phyloP scores from a whole-genome alignment of 2,113 vertebrate genomes.

The Baryphthengus martii region DNA sequence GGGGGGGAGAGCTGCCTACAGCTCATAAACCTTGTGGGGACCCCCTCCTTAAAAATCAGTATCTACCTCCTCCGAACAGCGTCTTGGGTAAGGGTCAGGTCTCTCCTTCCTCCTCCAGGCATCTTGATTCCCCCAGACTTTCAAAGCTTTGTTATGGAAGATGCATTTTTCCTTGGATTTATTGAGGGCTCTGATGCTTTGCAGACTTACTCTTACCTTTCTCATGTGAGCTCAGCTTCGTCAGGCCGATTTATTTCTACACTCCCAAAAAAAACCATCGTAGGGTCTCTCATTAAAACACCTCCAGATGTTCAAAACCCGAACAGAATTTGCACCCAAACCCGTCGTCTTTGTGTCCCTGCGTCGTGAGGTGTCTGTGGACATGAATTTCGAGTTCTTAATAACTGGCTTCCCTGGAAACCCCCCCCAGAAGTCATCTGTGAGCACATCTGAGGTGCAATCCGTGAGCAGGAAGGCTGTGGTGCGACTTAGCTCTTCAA shows the following conservation, averaged over 20 bases:
- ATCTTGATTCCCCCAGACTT: neutral
- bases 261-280: neutral
- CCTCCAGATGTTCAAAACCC: neutral
- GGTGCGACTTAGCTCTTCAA: neutral
- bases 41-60: accelerated
- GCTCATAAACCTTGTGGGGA: accelerated
- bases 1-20: neutral
- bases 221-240: neutral
- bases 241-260: neutral
- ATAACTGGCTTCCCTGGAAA: neutral
- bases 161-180: neutral
- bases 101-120: neutral
- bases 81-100: neutral
- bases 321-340: accelerated
- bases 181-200: neutral
- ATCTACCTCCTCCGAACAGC: neutral
- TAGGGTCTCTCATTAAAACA: neutral
- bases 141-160: neutral
- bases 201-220: neutral
- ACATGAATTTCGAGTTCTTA: accelerated
- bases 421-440: accelerated
- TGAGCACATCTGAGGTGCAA: neutral
- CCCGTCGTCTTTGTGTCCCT: too few relatives aligned
- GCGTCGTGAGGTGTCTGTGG: too few relatives aligned
- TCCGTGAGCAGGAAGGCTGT: neutral